Conservation (phyloP, 1,140 invertebrate genomes). For the Scaptomyza graminum region DNA sequence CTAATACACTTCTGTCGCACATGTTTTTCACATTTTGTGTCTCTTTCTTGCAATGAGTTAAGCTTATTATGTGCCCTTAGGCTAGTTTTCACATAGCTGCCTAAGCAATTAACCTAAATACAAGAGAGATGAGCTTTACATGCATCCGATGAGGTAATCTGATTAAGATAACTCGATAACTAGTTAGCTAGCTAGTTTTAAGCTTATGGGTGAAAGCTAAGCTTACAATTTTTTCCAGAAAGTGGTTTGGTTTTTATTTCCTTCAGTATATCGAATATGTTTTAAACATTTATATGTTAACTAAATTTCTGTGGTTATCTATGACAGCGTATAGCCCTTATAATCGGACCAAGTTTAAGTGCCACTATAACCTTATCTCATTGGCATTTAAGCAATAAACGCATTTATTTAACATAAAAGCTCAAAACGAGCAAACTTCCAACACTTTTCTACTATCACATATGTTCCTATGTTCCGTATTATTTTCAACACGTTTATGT, state of each 20-base stretch:
- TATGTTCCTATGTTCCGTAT: slow-evolving; percentile 1
- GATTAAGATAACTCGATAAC: slow-evolving; percentile 21
- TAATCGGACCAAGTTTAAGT: slow-evolving; percentile 2
- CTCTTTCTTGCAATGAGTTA: slow-evolving; percentile 20
- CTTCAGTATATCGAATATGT: too few relatives aligned
- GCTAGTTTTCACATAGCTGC: slow-evolving; percentile 33
- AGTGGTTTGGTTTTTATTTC: too few relatives aligned
- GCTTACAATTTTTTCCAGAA: neutral
- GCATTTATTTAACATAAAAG: slow-evolving; percentile 4
- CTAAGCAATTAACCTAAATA: slow-evolving; percentile 69
- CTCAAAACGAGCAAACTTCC: neutral
- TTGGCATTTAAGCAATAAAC: slow-evolving; percentile 10
- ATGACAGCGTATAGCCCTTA: too few relatives aligned
- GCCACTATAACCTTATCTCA: slow-evolving; percentile 13
- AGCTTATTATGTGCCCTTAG: slow-evolving; percentile 51
- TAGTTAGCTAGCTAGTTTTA: neutral
- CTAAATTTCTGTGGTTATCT: too few relatives aligned
- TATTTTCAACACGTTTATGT: slow-evolving; percentile 22
- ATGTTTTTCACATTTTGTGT: slow-evolving; percentile 11
- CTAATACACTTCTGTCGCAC: neutral
- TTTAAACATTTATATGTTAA: too few relatives aligned
- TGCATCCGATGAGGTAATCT: slow-evolving; percentile 36
- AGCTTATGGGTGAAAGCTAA: neutral
- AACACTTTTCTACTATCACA: slow-evolving; percentile 12
- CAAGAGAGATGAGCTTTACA: slow-evolving; percentile 49